Conservation (phyloP, 1,140 invertebrate species). For the Dendrolimus punctatus region DNA sequence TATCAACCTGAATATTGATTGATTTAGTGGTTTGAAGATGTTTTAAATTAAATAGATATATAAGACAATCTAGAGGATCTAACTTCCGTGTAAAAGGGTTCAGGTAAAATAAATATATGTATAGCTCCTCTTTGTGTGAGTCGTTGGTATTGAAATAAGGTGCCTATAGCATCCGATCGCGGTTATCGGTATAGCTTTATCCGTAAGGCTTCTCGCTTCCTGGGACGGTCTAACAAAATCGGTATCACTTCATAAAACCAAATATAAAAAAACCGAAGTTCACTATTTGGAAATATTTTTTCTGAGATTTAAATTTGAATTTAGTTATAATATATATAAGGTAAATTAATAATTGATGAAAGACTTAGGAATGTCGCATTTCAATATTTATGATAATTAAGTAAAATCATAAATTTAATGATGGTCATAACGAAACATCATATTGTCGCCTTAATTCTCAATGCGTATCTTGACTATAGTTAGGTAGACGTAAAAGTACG, state of each 20-base stretch:
- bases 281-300: neutral
- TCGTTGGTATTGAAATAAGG: constrained; percentile 60
- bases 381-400: too few species aligned
- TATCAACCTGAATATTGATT: too few species aligned
- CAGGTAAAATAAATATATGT: constrained; percentile 33
- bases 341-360: neutral
- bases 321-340: neutral
- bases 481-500: too few species aligned
- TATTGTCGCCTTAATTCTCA: too few species aligned
- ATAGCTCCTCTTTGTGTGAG: constrained; percentile 35
- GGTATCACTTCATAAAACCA: too few species aligned
- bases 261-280: neutral
- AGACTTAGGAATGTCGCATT: too few species aligned
- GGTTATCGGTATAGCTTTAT: constrained; percentile 25
- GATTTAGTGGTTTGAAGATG: too few species aligned
- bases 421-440: too few species aligned
- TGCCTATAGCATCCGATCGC: constrained; percentile 19
- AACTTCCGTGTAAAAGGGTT: constrained; percentile 19
- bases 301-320: constrained; percentile 1
- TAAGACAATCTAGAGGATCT: constrained; percentile 4
- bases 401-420: too few species aligned
- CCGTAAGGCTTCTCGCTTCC: constrained; percentile 22
- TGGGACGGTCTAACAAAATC: neutral
- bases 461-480: too few species aligned
- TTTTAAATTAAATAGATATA: too few species aligned